phyloP scores from a whole-genome alignment of 1,140 invertebrate genomes.

The Drosophila pandora region DNA sequence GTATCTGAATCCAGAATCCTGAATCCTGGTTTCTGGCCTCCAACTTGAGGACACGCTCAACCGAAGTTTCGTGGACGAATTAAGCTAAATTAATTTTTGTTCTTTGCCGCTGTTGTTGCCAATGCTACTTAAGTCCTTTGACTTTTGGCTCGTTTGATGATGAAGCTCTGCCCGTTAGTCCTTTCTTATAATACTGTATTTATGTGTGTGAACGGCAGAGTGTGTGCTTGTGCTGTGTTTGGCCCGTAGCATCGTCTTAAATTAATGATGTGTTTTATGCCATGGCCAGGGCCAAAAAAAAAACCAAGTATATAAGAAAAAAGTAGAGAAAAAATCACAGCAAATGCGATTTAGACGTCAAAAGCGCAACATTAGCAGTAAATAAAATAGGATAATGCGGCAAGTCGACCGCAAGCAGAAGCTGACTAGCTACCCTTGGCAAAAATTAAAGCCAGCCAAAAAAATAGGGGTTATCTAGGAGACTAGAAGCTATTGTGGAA shows the following conservation, averaged over 20 bases:
- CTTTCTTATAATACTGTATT: slow-evolving; percentile 20
- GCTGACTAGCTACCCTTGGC: slow-evolving; percentile 23
- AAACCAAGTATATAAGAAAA: slow-evolving; percentile 17
- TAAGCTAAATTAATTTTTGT: slow-evolving; percentile 83
- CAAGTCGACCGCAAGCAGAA: slow-evolving; percentile 69
- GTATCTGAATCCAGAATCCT: slow-evolving; percentile 28
- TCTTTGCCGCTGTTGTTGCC: slow-evolving; percentile 62
- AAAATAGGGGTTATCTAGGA: background rate
- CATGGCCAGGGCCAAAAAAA: slow-evolving; percentile 24
- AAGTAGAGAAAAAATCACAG: slow-evolving; percentile 65
- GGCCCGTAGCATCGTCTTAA: slow-evolving; percentile 65
- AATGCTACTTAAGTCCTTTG: slow-evolving; percentile 71
- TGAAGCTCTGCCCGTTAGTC: slow-evolving; percentile 22
- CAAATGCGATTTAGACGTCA: slow-evolving; percentile 75
- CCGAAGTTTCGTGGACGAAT: slow-evolving; percentile 80
- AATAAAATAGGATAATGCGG: slow-evolving; percentile 81
- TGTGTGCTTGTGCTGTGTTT: slow-evolving; percentile 4
- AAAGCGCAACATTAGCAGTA: slow-evolving; percentile 81
- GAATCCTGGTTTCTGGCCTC: slow-evolving; percentile 28
- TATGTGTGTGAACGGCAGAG: slow-evolving; percentile 1
- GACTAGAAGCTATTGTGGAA: background rate
- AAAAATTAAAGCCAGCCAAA: slow-evolving; percentile 18
- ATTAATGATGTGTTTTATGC: slow-evolving; percentile 82
- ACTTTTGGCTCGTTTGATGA: slow-evolving; percentile 58
- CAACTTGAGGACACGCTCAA: slow-evolving; percentile 25